Evolutionary conservation across 92 coral and sea anemone species (phyloP), one percentile per base, ranked within the genome.

Genomic region (Heteractis magnifica): DNA sequence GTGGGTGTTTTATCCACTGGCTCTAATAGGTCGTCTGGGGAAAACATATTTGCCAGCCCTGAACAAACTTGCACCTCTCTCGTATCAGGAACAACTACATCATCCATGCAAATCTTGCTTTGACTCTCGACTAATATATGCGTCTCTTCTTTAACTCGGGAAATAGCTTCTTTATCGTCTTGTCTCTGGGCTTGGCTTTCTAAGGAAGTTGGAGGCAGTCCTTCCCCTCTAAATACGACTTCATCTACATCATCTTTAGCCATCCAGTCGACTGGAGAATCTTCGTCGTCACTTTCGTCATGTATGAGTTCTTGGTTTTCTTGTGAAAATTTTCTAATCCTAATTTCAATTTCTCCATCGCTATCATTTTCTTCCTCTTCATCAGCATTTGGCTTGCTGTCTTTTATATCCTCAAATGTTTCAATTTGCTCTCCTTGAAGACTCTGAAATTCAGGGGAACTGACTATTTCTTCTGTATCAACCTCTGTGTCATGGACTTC

Each of bases 301-400:
- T n/a, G 75, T 4, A 85, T 68, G 6, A 85, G 79, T 41, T 62
- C 65, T 68, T 85, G 70, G 53, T 85, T 73, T 70, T 85, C 88
- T 56, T 85, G 88, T 0, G 88, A 85, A 41, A 65, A 82, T 55
- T 58, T 85, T 85, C 71, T 65, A 5, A 85, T 65, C 51, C 41
- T 79, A 5, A 85, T 58, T 16, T 85, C 88, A 65, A 85, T 71
- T 78, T 85, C 88, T n/a, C 88, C 88, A 10, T 85, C 88, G 52
- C 83, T 85, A 49, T 85, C 88, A 19, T 79, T 79, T 12, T 58
- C 83, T 77, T 85, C 77, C 6, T 77, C 55, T 6, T 4, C 64
- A 16, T 23, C 80, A 34, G 44, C 44, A 34, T 34, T 34, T 34
- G 3, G 44, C 44, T n/a, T 56, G 44, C 5, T 8, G 6, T 62